Evolutionary conservation across 1,140 invertebrate species (phyloP).

Genomic region (Anagrus nilaparvatae): DNA sequence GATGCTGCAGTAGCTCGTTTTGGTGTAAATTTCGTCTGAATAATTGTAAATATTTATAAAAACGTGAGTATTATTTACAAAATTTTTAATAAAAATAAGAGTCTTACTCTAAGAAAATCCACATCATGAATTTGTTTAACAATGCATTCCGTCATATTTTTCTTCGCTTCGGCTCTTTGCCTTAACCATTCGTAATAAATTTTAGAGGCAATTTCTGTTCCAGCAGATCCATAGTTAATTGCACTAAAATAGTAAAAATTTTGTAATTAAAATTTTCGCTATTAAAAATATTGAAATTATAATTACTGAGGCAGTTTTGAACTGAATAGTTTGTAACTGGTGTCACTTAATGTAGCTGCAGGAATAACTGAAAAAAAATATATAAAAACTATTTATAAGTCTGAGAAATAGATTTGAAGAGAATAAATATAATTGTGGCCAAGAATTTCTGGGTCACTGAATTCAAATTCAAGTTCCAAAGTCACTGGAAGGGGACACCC

Average conservation of each 20-base stretch:
- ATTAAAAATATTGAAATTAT: neutral
- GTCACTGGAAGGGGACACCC: too few species aligned
- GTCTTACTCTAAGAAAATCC: neutral
- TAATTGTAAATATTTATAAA: neutral
- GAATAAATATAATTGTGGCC: too few species aligned
- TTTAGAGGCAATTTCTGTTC: conserved; percentile 2
- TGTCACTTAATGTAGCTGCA: conserved; percentile 6
- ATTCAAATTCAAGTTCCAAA: too few species aligned
- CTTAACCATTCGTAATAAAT: conserved; percentile 8
- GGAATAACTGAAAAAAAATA: conserved; percentile 11
- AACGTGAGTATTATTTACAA: neutral
- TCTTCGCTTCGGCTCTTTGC: too few species aligned
- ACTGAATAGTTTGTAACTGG: conserved; percentile 9
- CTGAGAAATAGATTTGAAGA: too few species aligned
- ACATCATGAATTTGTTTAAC: neutral
- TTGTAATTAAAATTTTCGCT: neutral
- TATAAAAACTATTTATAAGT: neutral
- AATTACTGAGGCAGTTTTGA: conserved; percentile 9
- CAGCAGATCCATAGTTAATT: conserved; percentile 13
- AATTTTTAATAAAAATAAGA: neutral
- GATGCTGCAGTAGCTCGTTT: neutral
- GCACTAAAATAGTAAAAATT: conserved; percentile 3
- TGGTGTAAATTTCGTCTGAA: neutral
- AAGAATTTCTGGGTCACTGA: too few species aligned
- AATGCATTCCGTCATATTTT: too few species aligned